phyloP scores from a whole-genome alignment of 2,888 invertebrate species.

The Drosophila fulvimacula region DNA sequence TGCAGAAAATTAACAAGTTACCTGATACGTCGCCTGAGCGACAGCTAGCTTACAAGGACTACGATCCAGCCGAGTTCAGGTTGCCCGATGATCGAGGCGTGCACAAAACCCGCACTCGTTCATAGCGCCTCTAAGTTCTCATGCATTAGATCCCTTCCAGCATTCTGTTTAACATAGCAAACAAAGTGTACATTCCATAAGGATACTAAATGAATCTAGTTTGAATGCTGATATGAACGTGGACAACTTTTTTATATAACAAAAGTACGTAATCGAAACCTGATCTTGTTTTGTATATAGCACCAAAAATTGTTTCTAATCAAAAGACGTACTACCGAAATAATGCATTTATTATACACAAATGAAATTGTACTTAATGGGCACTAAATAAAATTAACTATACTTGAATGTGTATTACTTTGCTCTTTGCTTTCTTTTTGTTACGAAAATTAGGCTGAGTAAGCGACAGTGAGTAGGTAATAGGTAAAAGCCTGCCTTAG shows the following conservation, averaged over 20 bases:
- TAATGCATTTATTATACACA: constrained; percentile 55
- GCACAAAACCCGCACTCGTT: constrained; percentile 55
- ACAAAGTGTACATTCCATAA: constrained; percentile 20
- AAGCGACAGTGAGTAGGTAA: too few relatives aligned
- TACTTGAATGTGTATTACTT: constrained; percentile 43
- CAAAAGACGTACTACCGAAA: constrained; percentile 36
- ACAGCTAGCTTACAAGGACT: constrained; percentile 82
- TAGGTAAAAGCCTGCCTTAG: too few relatives aligned
- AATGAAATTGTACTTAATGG: constrained; percentile 54
- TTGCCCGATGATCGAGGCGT: constrained; percentile 26
- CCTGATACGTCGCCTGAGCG: constrained; percentile 82
- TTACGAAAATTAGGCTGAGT: too few relatives aligned
- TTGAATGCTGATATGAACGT: constrained; percentile 1
- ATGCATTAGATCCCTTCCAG: neutral
- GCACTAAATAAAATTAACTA: constrained; percentile 45
- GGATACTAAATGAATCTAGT: constrained; percentile 15
- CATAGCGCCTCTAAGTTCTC: constrained; percentile 47
- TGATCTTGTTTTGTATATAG: constrained; percentile 62
- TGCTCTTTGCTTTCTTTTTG: neutral
- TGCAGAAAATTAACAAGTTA: constrained; percentile 81
- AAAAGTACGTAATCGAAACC: constrained; percentile 55
- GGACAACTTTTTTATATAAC: constrained; percentile 21
- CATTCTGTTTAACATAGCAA: neutral
- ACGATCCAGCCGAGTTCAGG: constrained; percentile 83
- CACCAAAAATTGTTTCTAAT: constrained; percentile 31